Base-by-base conservation (phyloP, 1,140 invertebrate species). In the Plectrocnemia conspersa region DNA sequence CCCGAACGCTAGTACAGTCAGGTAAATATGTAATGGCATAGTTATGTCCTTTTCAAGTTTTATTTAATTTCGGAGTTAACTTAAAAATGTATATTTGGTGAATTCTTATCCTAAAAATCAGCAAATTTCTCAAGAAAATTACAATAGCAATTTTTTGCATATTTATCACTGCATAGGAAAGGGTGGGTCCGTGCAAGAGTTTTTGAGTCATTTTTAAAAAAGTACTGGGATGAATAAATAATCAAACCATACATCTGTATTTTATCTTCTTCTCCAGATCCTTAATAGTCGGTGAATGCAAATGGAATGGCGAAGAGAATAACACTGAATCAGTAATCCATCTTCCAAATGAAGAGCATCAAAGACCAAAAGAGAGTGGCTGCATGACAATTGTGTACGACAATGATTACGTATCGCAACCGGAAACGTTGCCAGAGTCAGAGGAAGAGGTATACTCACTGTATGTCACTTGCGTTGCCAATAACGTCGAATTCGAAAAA, bases 1-100 rank as follows among this genome's bases (percentile, higher is more conserved):
- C 70, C 76, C 79, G 3, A 91, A 89, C 71, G 87, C 86, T 2
- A 89, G 87, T 58, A 89, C 87, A 1, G 80, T 91, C 25, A 77
- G 86, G 47, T 80, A 61, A 58, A 65, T 16, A 65, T n/a, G n/a
- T n/a, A n/a, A n/a, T 32, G n/a, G 29, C 9, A 9, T n/a, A 32
- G n/a, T 32, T n/a, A 32, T 32, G n/a, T 32, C 29, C 9, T 32
- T n/a, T n/a, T n/a, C n/a, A n/a, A n/a, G n/a, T n/a, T n/a, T n/a
- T n/a, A n/a, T n/a, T n/a, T n/a, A n/a, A n/a, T n/a, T n/a, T n/a
- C n/a, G n/a, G n/a, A n/a, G n/a, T n/a, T n/a, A n/a, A n/a, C n/a
- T n/a, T n/a, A n/a, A n/a, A n/a, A n/a, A 7, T 19, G 27, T 7
- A 29, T 29, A n/a, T n/a, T 29, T 7, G 27, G 6, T 29, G 27